Base-by-base conservation (phyloP, 2,113 vertebrate genomes). In the Mola mola region DNA sequence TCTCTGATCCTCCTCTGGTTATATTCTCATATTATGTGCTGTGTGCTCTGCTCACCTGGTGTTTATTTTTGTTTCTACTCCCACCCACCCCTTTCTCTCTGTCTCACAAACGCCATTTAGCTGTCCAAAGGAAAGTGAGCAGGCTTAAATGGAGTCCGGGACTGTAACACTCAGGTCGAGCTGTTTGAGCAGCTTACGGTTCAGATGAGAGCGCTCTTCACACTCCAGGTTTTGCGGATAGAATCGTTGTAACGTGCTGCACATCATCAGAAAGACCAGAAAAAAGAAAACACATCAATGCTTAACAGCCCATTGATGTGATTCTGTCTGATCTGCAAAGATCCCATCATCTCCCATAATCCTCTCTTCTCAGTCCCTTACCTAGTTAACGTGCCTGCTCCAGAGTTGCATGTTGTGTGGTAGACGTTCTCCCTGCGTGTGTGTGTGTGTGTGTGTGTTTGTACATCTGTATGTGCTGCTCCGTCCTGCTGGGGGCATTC, bases 371-470 rank as follows among this genome's bases (percentile, higher is more conserved):
- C 51, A 78, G 68, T 72, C 44, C 57, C 59, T 7, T 9, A 29
- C 9, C 28, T 29, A 9, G 28, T 7, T 2, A 9, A 9, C 6
- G 28, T 9, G 28, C 57, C 72, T 76, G 68, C 64, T 66, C 48
- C 46, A 72, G 60, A 72, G 82, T 78, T 83, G 48, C 51, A 50
- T 46, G 55, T 69, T 66, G 37, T 68, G 31, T 50, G 33, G 66
- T 79, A 78, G 75, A 80, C 82, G 72, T 77, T 81, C 43, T 63
- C 53, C 40, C 12, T 65, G 40, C 65, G 36, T 62, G 50, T 66
- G 22, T 42, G 24, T 43, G 8, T 47, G 42, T 38, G 20, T 41
- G 43, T 40, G 52, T n/a, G 20, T 6, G 11, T 37, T 28, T 51
- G 19, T 56, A 25, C 24, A 15, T 16, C 3, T 77, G 51, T 9